These are phyloP conservation scores for Apotomis capreana DNA, from an alignment of 2,888 invertebrate species.

Conservation along the genomic window DNA sequence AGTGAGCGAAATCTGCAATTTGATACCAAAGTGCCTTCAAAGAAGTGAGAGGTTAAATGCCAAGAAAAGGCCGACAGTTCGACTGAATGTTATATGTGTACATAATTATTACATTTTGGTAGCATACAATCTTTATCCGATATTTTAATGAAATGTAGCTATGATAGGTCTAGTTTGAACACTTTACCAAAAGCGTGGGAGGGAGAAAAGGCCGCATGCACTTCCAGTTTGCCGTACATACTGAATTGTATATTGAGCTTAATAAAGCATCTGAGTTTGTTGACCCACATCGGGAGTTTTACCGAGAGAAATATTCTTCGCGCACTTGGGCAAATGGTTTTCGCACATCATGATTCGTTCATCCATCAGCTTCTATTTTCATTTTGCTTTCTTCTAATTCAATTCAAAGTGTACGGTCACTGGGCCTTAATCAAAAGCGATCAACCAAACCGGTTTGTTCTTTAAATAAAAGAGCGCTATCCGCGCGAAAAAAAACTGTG, in stretches of 20 bases:
- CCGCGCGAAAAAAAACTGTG: too few relatives aligned
- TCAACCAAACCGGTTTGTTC: too few relatives aligned
- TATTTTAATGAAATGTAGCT: constrained; percentile 24
- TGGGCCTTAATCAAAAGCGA: too few relatives aligned
- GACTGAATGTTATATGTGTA: background rate
- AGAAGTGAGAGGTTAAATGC: constrained; percentile 19
- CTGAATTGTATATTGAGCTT: constrained; percentile 57
- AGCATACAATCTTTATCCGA: background rate
- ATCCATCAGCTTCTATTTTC: constrained; percentile 2
- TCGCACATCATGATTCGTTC: constrained; percentile 5
- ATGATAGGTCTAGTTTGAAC: constrained; percentile 32
- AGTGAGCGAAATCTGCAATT: constrained; percentile 38
- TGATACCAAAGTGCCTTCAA: constrained; percentile 31
- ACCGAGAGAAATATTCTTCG: constrained; percentile 28
- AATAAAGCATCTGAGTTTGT: constrained; percentile 66
- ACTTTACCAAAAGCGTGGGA: constrained; percentile 65
- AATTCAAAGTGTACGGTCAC: too few relatives aligned
- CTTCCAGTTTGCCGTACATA: constrained; percentile 64
- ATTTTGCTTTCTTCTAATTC: background rate
- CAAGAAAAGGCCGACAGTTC: constrained; percentile 11
- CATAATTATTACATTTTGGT: constrained; percentile 2
- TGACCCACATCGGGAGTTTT: constrained; percentile 54
- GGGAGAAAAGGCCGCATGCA: constrained; percentile 61
- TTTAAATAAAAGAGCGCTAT: too few relatives aligned
- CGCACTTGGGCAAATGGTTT: constrained; percentile 14